Percentiles rank a stretch among this genome's conserved stretches.
phyloP scores from a whole-genome alignment of 1,140 invertebrate species.

The Calephelis nemesis region DNA sequence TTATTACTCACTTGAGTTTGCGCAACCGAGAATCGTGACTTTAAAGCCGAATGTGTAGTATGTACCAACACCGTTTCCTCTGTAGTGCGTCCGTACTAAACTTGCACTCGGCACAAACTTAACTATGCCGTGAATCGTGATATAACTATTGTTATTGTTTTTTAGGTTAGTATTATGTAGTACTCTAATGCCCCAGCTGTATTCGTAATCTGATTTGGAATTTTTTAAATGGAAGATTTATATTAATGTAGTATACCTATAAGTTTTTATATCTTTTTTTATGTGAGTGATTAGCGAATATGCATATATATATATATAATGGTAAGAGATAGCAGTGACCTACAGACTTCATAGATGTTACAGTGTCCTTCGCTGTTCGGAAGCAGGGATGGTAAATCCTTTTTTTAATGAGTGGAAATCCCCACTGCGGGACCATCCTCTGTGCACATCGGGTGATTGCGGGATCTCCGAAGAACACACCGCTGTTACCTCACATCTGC shows the following conservation, averaged over 20 bases:
- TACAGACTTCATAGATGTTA: too few relatives aligned
- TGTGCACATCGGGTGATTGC: too few relatives aligned
- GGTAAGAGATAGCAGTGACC: too few relatives aligned
- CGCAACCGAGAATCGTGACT: not conserved
- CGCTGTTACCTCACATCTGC: too few relatives aligned
- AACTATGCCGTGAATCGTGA: not conserved
- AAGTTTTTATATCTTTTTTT: not conserved
- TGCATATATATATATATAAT: too few relatives aligned
- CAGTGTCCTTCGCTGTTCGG: too few relatives aligned
- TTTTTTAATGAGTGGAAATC: too few relatives aligned
- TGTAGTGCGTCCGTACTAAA: conserved; percentile 24
- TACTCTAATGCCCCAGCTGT: not conserved
- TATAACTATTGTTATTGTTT: conserved; percentile 11
- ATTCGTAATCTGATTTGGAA: too few relatives aligned
- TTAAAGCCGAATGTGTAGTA: not conserved
- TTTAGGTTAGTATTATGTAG: conserved; percentile 6
- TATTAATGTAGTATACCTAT: not conserved
- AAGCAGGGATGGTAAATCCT: too few relatives aligned
- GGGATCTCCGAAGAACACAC: too few relatives aligned
- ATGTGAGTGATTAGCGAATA: too few relatives aligned
- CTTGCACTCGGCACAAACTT: conserved; percentile 25
- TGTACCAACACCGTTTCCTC: not conserved
- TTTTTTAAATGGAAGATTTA: not conserved
- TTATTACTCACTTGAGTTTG: not conserved
- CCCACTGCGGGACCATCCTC: too few relatives aligned